Conservation (phyloP, 2,797 vertebrate genomes). For the Myoxocephalus aenaeus region DNA sequence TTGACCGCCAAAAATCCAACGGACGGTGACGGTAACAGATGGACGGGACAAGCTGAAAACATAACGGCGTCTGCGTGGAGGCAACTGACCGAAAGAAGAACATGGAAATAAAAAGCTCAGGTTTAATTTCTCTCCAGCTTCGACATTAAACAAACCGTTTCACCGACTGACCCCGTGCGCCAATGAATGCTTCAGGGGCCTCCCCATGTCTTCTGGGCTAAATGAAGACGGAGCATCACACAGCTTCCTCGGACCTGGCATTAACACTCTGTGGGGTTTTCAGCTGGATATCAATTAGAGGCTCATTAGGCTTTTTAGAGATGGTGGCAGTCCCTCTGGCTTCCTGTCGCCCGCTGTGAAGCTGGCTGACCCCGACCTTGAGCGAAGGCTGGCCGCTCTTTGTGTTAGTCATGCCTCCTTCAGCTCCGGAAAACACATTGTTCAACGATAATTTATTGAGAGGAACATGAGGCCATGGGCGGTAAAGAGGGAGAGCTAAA, state of each 20-base stretch:
- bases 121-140: too few species aligned
- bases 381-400: constrained; percentile 29
- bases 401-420: constrained; percentile 9
- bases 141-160: neutral
- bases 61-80: neutral
- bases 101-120: neutral
- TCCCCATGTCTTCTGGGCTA: constrained; percentile 55
- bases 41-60: neutral
- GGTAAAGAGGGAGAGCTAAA: neutral
- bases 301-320: constrained; percentile 72
- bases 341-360: constrained; percentile 68
- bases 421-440: constrained; percentile 9
- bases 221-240: constrained; percentile 51
- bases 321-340: constrained; percentile 58
- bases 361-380: constrained; percentile 72
- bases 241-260: constrained; percentile 60
- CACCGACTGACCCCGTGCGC: constrained; percentile 30
- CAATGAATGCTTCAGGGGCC: constrained; percentile 59
- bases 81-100: neutral
- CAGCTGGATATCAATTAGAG: constrained; percentile 82
- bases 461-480: neutral
- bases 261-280: constrained; percentile 67
- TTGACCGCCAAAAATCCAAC: neutral
- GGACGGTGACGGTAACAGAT: too few species aligned
- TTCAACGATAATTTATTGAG: neutral